phyloP scores from a whole-genome alignment of 92 coral and sea anemone genomes.

The Actinernus sp. region DNA sequence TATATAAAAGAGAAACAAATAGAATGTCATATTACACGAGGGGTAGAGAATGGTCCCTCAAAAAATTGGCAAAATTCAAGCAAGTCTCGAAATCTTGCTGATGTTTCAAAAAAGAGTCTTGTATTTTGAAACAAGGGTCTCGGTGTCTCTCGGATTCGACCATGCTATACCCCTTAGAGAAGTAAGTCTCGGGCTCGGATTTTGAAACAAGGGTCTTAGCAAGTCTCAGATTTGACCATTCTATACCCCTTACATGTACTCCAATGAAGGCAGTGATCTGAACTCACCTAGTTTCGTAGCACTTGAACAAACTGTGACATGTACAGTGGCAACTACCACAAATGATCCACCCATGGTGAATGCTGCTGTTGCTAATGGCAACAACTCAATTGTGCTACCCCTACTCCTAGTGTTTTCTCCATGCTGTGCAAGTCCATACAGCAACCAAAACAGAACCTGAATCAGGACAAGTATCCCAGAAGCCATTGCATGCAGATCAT shows the following conservation, averaged over 20 bases:
- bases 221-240: too few relatives aligned
- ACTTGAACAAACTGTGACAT: constrained; percentile 74
- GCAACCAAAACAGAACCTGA: constrained; percentile 76
- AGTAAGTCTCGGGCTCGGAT: too few relatives aligned
- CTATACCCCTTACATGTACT: too few relatives aligned
- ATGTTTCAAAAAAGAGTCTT: background rate
- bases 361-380: constrained; percentile 15
- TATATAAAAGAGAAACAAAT: too few relatives aligned
- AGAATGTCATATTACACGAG: too few relatives aligned
- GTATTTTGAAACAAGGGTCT: too few relatives aligned
- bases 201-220: too few relatives aligned
- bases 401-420: background rate
- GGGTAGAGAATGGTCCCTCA: background rate
- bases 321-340: constrained; percentile 56
- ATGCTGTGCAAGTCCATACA: constrained; percentile 23
- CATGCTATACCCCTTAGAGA: too few relatives aligned
- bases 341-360: constrained; percentile 46
- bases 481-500: constrained; percentile 91
- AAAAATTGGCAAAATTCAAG: too few relatives aligned
- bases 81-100: too few relatives aligned
- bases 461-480: constrained; percentile 74
- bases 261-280: background rate
- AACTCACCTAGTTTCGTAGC: constrained; percentile 5
- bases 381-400: background rate
- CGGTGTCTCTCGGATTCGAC: too few relatives aligned